Conservation (phyloP, 2,797 vertebrate species). For the Tapera naevia region DNA sequence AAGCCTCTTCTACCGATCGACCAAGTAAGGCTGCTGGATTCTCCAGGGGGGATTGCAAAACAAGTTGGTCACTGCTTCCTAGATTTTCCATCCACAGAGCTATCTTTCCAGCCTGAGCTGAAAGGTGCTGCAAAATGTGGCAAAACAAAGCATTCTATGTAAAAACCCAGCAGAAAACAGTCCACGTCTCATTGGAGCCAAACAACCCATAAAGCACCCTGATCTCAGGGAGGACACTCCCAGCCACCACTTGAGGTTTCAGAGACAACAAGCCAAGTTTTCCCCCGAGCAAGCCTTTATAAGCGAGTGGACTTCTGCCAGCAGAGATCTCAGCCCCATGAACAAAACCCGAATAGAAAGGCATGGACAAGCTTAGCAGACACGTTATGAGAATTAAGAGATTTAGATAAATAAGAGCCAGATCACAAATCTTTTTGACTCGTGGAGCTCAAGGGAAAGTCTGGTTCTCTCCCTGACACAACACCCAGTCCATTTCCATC, state of each 20-base stretch:
- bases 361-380: not conserved
- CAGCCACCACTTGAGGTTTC: not conserved
- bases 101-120: not conserved
- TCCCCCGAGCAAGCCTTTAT: not conserved
- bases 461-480: not conserved
- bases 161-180: not conserved
- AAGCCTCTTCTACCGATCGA: not conserved
- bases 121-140: not conserved
- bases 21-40: not conserved
- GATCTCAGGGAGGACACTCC: not conserved
- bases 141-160: not conserved
- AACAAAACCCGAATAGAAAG: not conserved
- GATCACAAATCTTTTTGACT: not conserved
- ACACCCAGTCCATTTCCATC: not conserved
- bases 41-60: not conserved
- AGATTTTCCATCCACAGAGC: not conserved
- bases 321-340: not conserved
- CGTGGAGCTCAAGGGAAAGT: not conserved
- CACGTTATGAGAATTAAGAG: not conserved
- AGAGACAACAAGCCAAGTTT: not conserved
- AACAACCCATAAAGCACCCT: not conserved
- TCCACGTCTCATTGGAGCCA: not conserved
- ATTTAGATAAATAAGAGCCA: not conserved
- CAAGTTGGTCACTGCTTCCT: not conserved
- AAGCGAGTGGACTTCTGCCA: not conserved